phyloP scores from a whole-genome alignment of 2,113 vertebrate species.

The Urocitellus parryii region DNA sequence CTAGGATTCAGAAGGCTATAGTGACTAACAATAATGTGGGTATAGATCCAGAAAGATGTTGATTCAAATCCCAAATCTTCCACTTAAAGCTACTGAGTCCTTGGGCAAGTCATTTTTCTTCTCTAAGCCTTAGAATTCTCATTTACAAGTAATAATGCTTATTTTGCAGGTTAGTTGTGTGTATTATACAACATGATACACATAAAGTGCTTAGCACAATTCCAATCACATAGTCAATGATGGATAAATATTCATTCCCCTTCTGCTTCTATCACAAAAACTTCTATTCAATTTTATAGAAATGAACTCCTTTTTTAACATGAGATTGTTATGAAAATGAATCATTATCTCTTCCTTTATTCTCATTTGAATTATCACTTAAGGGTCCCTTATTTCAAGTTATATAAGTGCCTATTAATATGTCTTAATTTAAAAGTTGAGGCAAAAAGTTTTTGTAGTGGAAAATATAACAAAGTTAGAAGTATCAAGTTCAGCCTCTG shows the following conservation, averaged over 20 bases:
- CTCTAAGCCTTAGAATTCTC: background rate
- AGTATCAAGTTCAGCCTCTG: background rate
- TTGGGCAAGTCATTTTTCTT: background rate
- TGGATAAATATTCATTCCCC: background rate
- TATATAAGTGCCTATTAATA: background rate
- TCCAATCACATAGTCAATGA: background rate
- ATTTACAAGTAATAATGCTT: conserved; percentile 41
- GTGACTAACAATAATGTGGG: background rate
- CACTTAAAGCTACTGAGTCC: background rate
- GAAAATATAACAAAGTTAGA: conserved; percentile 34
- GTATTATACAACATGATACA: background rate
- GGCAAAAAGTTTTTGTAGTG: background rate
- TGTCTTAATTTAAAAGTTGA: conserved; percentile 36
- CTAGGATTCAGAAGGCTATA: conserved; percentile 39
- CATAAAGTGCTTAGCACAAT: background rate
- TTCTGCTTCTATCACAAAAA: conserved; percentile 26
- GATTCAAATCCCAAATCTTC: background rate
- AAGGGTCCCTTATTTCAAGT: background rate
- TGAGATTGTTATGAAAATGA: background rate
- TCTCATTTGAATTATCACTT: conserved; percentile 47
- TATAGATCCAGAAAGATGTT: background rate
- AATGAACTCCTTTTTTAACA: background rate
- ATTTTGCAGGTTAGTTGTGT: background rate
- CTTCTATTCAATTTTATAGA: conserved; percentile 4
- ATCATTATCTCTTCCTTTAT: conserved; percentile 16